Evolutionary conservation across 2,113 vertebrate species (phyloP), one percentile per base, ranked within the genome.

Genomic region (Barbus barbus): DNA sequence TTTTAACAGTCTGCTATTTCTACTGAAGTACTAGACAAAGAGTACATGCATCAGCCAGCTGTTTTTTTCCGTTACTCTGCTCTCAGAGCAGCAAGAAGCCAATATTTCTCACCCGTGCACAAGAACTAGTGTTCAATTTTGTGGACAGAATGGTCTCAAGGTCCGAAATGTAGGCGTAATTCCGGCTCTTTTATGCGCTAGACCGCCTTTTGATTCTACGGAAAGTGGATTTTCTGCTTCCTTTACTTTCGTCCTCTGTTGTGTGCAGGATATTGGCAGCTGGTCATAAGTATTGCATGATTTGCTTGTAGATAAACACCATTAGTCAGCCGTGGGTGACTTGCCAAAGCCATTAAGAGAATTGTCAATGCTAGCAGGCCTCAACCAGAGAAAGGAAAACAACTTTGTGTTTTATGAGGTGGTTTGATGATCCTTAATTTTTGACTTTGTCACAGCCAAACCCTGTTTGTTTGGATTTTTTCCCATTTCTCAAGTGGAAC

Each of bases 281-380:
- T 31, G 81, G 63, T 76, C 83, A 12, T 83, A 87, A 86, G 88
- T 83, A 84, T 86, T 86, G 87, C 80, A 46, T 78, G 87, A 83
- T 81, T 74, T 80, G 69, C 87, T 90, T 87, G 85, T 91, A 92
- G 90, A 92, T 93, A 92, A 94, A 92, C 91, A 91, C 88, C 78
- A 93, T 93, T 93, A 93, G 90, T 89, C 77, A 77, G 83, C 75
- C 85, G 83, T 58, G 22, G 85, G 87, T 75, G 87, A 89, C 87
- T 83, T 82, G 86, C 90, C 89, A 76, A 90, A 83, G 24, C 83
- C 86, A 89, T 93, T 93, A 87, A 89, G 88, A 53, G 86, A 85
- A 83, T 63, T 90, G 89, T 92, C 87, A 84, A 90, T 90, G 86
- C 86, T 76, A 93, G 90, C 83, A 84, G 28, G 77, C 78, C 86